These are phyloP conservation scores for Picus viridis DNA, from an alignment of 2,797 vertebrate species.

Conservation along the genomic window DNA sequence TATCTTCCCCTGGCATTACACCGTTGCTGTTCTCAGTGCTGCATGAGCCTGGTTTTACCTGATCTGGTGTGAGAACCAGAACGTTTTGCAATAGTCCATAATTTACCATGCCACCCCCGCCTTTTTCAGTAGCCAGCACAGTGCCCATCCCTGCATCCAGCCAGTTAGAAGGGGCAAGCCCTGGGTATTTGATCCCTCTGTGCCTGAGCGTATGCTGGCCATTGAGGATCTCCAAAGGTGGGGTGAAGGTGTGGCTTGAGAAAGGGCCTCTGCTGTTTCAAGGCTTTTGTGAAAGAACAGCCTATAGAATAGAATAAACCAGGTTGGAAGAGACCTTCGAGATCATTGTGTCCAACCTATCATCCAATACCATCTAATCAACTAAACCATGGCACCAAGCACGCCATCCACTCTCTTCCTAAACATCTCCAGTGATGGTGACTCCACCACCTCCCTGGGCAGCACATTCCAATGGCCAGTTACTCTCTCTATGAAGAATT, in stretches of 20 bases:
- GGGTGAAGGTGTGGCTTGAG: not conserved
- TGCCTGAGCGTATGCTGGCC: accelerated
- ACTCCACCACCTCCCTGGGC: too few relatives aligned
- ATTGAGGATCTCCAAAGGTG: not conserved
- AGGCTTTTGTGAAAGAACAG: not conserved
- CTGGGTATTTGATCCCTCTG: not conserved
- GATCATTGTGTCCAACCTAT: too few relatives aligned
- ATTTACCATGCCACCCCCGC: not conserved
- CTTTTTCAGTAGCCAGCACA: not conserved
- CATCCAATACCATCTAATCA: too few relatives aligned
- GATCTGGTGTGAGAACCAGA: not conserved
- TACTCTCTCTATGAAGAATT: too few relatives aligned
- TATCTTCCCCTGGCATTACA: not conserved
- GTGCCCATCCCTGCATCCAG: not conserved
- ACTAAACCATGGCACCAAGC: too few relatives aligned
- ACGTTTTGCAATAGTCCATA: not conserved
- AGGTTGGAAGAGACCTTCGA: too few relatives aligned
- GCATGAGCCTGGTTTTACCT: not conserved
- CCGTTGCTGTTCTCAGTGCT: not conserved
- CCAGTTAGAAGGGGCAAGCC: not conserved
- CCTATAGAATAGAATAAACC: too few relatives aligned
- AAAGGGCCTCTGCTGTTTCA: not conserved
- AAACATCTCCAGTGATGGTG: too few relatives aligned
- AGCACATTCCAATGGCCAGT: too few relatives aligned
- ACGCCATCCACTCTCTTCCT: too few relatives aligned